These are phyloP conservation scores for Equus przewalskii DNA, from an alignment of 2,113 vertebrate genomes.

Conservation along the genomic window DNA sequence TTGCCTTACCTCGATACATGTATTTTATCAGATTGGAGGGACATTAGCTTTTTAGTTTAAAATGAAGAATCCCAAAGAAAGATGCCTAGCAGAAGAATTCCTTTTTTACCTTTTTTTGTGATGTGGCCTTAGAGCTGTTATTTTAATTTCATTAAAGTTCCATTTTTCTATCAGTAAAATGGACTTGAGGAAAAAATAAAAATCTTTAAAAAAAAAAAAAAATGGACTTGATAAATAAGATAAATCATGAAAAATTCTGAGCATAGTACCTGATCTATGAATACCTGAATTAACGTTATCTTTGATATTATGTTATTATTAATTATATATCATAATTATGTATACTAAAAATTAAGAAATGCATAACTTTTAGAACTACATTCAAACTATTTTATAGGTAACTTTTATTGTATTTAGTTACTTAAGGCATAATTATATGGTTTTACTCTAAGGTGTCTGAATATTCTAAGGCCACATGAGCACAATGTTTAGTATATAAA, in stretches of 20 bases:
- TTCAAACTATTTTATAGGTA: not conserved
- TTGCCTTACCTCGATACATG: not conserved
- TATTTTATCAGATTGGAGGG: not conserved
- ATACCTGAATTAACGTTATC: not conserved
- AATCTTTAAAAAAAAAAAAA: not conserved
- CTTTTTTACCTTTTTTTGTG: not conserved
- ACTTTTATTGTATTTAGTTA: not conserved
- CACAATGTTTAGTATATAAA: not conserved
- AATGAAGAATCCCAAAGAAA: not conserved
- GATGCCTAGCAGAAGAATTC: not conserved
- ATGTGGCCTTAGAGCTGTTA: not conserved
- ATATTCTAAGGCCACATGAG: not conserved
- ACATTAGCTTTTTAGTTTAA: not conserved
- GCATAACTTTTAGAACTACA: not conserved
- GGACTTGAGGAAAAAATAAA: not conserved
- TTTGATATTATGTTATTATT: not conserved
- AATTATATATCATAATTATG: not conserved
- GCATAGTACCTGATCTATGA: not conserved
- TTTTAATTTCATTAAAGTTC: not conserved
- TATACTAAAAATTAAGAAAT: not conserved
- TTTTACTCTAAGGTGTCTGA: not conserved
- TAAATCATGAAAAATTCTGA: not conserved
- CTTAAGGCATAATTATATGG: not conserved
- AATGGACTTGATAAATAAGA: not conserved
- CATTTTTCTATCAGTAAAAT: not conserved